phyloP scores from a whole-genome alignment of 2,888 invertebrate genomes.

The Drosophila barbarae region DNA sequence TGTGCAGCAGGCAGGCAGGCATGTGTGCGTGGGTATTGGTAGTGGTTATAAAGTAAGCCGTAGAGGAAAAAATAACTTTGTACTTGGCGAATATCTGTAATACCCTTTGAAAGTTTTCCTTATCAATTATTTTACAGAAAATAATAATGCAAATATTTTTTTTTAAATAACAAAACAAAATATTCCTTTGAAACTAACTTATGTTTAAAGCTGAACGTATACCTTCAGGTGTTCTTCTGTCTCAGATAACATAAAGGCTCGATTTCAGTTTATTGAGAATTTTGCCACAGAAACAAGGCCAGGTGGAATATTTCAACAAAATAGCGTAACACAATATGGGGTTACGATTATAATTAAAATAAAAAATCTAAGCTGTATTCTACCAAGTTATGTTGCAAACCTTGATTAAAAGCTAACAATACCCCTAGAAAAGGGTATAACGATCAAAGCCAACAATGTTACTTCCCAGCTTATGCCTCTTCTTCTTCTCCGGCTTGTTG shows the following conservation, averaged over 20 bases:
- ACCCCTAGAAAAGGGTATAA: not conserved
- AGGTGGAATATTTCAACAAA: not conserved
- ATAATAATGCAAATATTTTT: not conserved
- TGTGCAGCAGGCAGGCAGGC: constrained; percentile 14
- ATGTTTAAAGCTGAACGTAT: not conserved
- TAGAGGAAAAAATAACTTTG: not conserved
- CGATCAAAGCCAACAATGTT: constrained; percentile 34
- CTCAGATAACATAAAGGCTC: not conserved
- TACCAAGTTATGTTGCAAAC: no score
- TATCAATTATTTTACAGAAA: not conserved
- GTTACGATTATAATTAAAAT: not conserved
- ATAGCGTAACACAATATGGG: not conserved
- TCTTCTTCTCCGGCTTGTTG: not conserved
- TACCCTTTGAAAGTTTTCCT: not conserved
- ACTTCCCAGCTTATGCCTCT: constrained; percentile 23
- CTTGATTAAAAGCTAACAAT: no score
- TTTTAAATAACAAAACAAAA: not conserved
- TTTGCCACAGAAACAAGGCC: not conserved
- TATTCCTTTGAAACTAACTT: not conserved
- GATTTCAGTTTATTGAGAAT: not conserved
- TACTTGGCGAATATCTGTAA: not conserved
- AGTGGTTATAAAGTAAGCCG: constrained; percentile 12
- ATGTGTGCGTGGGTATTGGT: constrained; percentile 11
- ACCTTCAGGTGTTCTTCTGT: not conserved
- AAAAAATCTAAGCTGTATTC: no score